Conservation (phyloP, 2,888 invertebrate species). For the Harpagoxenus sublaevis region DNA sequence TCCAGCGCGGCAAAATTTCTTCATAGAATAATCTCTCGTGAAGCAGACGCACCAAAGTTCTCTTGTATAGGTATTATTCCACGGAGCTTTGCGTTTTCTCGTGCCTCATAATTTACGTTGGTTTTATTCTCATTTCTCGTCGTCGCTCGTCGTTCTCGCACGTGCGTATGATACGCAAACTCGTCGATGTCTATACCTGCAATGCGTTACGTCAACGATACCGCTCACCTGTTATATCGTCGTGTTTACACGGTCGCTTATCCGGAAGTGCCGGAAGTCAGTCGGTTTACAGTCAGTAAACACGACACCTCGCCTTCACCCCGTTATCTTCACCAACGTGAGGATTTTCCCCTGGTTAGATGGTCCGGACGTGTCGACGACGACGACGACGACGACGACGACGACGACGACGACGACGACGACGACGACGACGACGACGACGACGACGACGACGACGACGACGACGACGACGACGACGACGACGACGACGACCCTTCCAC, state of each 20-base stretch:
- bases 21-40: neutral
- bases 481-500: slow-evolving; percentile 47
- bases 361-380: slow-evolving; percentile 54
- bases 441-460: no score
- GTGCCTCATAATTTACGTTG: slow-evolving; percentile 55
- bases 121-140: neutral
- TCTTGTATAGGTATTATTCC: slow-evolving; percentile 29
- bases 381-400: slow-evolving; percentile 1
- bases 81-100: slow-evolving; percentile 27
- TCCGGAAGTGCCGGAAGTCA: slow-evolving; percentile 67
- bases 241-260: slow-evolving; percentile 59
- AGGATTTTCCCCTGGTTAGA: slow-evolving; percentile 69
- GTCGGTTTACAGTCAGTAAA: slow-evolving; percentile 62
- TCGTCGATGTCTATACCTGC: slow-evolving; percentile 30
- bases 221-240: slow-evolving; percentile 38
- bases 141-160: slow-evolving; percentile 3
- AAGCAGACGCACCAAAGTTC: slow-evolving; percentile 43
- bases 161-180: slow-evolving; percentile 44
- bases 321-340: slow-evolving; percentile 59
- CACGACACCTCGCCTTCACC: slow-evolving; percentile 54
- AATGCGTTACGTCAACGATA: slow-evolving; percentile 42
- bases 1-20: neutral
- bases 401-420: neutral
- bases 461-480: slow-evolving; percentile 34
- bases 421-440: slow-evolving; percentile 45